phyloP scores from a whole-genome alignment of 2,113 vertebrate species.

The Oryzias javanicus region DNA sequence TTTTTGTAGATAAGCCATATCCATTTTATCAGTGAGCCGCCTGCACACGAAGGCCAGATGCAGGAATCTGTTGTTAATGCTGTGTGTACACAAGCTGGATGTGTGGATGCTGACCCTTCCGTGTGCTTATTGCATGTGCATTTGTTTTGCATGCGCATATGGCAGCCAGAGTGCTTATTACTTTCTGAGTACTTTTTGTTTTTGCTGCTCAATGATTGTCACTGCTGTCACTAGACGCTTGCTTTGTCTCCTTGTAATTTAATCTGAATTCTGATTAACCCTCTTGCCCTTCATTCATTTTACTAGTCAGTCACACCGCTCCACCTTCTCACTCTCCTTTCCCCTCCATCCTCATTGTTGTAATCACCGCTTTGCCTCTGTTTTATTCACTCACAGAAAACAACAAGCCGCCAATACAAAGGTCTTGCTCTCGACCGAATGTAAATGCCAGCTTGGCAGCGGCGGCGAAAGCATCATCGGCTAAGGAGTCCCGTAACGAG shows the following conservation, averaged over 20 bases:
- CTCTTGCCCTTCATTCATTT: conserved; percentile 44
- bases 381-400: conserved; percentile 82
- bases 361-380: conserved; percentile 35
- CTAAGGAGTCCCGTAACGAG: conserved; percentile 85
- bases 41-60: conserved; percentile 32
- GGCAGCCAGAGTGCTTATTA: conserved; percentile 2
- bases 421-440: conserved; percentile 82
- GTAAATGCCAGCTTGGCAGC: conserved; percentile 73
- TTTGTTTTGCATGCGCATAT: conserved; percentile 19
- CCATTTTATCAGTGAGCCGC: conserved; percentile 56
- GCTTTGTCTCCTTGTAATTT: conserved; percentile 27
- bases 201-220: conserved; percentile 14
- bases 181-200: conserved; percentile 9
- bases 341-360: conserved; percentile 17
- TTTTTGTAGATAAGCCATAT: conserved; percentile 61
- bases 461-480: conserved; percentile 73
- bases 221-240: conserved; percentile 1
- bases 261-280: conserved; percentile 39
- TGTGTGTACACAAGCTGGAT: conserved; percentile 23
- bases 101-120: conserved; percentile 10
- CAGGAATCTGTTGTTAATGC: conserved; percentile 40
- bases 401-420: conserved; percentile 86
- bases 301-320: conserved; percentile 36
- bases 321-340: conserved; percentile 29
- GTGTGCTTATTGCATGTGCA: conserved; percentile 7